Evolutionary conservation across 2,888 invertebrate species (phyloP).

Genomic region (Sinhomidia bicolor): DNA sequence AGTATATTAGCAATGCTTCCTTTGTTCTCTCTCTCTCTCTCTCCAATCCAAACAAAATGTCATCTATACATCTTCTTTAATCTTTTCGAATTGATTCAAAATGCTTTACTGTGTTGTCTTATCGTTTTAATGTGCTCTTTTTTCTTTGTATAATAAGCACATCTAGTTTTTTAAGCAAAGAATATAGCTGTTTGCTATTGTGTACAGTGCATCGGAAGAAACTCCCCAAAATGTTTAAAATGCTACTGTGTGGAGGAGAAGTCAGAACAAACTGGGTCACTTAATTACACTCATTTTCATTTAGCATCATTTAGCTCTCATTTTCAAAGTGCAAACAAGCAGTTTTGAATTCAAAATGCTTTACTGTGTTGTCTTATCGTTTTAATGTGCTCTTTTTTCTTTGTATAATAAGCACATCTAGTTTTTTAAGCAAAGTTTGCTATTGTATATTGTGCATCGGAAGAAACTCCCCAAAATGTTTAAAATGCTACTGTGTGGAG

Average conservation of each 20-base stretch:
- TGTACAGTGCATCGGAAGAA: background rate
- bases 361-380: background rate
- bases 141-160: background rate
- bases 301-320: background rate
- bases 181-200: background rate
- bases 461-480: background rate
- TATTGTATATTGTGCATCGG: background rate
- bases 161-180: background rate
- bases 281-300: slow-evolving; percentile 44
- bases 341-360: slow-evolving; percentile 36
- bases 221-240: background rate
- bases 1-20: slow-evolving; percentile 1
- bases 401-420: background rate
- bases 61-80: slow-evolving; percentile 41
- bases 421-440: background rate
- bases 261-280: slow-evolving; percentile 50
- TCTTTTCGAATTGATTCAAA: slow-evolving; percentile 49
- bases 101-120: background rate
- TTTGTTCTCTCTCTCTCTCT: slow-evolving; percentile 48
- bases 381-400: background rate
- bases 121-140: background rate
- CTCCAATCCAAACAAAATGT: slow-evolving; percentile 57
- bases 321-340: background rate
- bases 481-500: background rate
- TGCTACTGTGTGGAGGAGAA: slow-evolving; percentile 2